Conservation (phyloP, 1,140 invertebrate species). For the Theocolax elegans region DNA sequence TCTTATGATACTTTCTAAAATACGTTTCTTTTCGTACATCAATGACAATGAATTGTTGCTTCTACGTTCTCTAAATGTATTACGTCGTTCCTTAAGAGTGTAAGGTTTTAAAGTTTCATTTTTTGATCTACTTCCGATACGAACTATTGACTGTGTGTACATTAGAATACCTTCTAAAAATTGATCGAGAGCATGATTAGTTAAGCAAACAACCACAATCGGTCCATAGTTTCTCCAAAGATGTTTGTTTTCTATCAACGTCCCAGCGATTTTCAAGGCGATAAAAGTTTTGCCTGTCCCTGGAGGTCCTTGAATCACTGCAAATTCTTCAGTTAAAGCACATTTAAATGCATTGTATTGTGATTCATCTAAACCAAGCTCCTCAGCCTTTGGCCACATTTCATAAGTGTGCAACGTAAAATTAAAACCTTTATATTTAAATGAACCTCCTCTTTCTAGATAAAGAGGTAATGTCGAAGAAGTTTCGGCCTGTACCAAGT, state of each 20-base stretch:
- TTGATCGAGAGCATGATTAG: constrained; percentile 90
- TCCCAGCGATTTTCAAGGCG: constrained; percentile 75
- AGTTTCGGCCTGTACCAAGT: background rate
- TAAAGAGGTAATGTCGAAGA: background rate
- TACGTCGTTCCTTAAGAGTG: constrained; percentile 47
- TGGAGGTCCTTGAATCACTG: constrained; percentile 69
- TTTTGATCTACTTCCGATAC: constrained; percentile 80
- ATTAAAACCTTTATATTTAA: background rate
- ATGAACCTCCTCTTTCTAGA: background rate
- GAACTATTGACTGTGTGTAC: constrained; percentile 71
- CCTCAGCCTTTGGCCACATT: constrained; percentile 28
- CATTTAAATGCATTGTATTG: constrained; percentile 72
- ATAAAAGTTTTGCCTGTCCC: constrained; percentile 81
- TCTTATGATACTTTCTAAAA: background rate
- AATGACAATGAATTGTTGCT: background rate
- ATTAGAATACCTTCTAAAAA: constrained; percentile 80
- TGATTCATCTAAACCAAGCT: constrained; percentile 69
- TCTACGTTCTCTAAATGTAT: background rate
- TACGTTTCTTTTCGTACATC: background rate
- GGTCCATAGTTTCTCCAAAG: constrained; percentile 59
- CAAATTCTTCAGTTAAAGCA: constrained; percentile 73
- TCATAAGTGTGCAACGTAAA: background rate
- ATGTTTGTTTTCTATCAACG: constrained; percentile 69
- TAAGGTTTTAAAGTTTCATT: constrained; percentile 69
- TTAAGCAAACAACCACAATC: constrained; percentile 85